A percentile compares a stretch with the other conserved stretches of the same genome.
Evolutionary conservation across 2,797 vertebrate species (phyloP).

Genomic region (Sebastes taczanowskii): DNA sequence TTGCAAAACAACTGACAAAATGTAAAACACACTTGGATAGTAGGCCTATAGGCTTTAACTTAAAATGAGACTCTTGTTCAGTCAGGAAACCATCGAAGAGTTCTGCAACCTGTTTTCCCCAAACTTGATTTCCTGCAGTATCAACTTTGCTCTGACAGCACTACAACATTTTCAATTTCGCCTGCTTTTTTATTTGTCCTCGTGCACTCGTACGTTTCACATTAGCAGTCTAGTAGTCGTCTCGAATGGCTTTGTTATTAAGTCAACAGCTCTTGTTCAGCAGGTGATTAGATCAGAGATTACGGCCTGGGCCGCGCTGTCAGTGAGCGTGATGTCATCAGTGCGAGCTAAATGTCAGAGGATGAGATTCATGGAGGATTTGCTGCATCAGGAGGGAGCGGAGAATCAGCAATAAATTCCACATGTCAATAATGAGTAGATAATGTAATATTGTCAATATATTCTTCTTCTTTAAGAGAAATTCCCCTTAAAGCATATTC

Average conservation of each 20-base stretch:
- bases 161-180: slow-evolving; percentile 26
- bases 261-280: slow-evolving; percentile 69
- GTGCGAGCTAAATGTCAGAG: slow-evolving; percentile 59
- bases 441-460: slow-evolving; percentile 4
- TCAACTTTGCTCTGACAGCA: slow-evolving; percentile 2
- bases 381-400: slow-evolving; percentile 40
- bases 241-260: slow-evolving; percentile 57
- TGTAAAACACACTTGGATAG: not conserved
- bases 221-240: slow-evolving; percentile 44
- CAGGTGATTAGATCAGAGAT: slow-evolving; percentile 71
- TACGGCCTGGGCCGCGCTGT: slow-evolving; percentile 39
- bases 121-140: slow-evolving; percentile 13
- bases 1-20: not conserved
- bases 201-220: slow-evolving; percentile 39
- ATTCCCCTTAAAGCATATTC: slow-evolving; percentile 22
- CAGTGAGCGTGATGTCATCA: slow-evolving; percentile 56
- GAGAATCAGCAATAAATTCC: slow-evolving; percentile 24
- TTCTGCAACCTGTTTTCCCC: not conserved
- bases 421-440: slow-evolving; percentile 32
- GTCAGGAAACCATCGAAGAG: not conserved
- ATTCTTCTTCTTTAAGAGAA: not conserved
- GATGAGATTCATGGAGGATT: slow-evolving; percentile 48
- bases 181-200: slow-evolving; percentile 43
- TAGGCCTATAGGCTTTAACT: not conserved
- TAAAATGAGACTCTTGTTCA: not conserved